phyloP scores from a whole-genome alignment of 2,113 vertebrate species.

The Passer montanus region DNA sequence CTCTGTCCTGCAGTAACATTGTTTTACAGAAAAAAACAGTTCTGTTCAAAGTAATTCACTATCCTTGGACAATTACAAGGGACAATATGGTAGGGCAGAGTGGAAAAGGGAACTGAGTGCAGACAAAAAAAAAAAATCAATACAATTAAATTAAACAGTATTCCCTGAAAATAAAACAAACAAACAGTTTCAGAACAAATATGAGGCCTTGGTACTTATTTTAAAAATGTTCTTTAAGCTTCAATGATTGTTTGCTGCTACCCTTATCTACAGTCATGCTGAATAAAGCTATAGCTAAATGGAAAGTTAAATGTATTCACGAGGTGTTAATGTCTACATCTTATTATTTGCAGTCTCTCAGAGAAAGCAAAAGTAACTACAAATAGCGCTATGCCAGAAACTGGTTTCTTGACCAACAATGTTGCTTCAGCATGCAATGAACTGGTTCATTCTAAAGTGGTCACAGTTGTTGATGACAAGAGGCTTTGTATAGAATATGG shows the following conservation, averaged over 20 bases:
- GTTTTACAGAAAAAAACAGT: slow-evolving; percentile 78
- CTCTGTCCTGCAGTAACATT: slow-evolving; percentile 77
- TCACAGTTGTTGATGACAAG: slow-evolving; percentile 82
- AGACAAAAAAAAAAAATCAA: slow-evolving; percentile 75
- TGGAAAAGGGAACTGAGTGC: slow-evolving; percentile 75
- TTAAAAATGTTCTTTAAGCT: slow-evolving; percentile 85
- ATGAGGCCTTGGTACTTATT: slow-evolving; percentile 80
- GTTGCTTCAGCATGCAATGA: slow-evolving; percentile 87
- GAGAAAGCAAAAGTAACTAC: slow-evolving; percentile 90
- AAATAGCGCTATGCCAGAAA: slow-evolving; percentile 87
- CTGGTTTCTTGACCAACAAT: slow-evolving; percentile 82
- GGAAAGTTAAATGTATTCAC: slow-evolving; percentile 84
- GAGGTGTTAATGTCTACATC: slow-evolving; percentile 86
- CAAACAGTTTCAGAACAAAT: slow-evolving; percentile 79
- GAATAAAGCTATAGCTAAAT: slow-evolving; percentile 87
- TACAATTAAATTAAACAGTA: slow-evolving; percentile 85
- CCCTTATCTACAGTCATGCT: slow-evolving; percentile 91
- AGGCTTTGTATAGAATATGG: slow-evolving; percentile 88
- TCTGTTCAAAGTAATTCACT: slow-evolving; percentile 80
- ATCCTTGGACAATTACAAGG: slow-evolving; percentile 79
- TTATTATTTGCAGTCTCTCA: slow-evolving; percentile 84
- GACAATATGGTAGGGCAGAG: slow-evolving; percentile 71
- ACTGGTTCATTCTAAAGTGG: slow-evolving; percentile 82
- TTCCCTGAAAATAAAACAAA: slow-evolving; percentile 84
- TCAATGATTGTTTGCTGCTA: slow-evolving; percentile 85